A percentile compares a stretch with the other conserved stretches of the same genome.
Conservation (phyloP, 2,888 invertebrate species). For the Chelonus formosanus region DNA sequence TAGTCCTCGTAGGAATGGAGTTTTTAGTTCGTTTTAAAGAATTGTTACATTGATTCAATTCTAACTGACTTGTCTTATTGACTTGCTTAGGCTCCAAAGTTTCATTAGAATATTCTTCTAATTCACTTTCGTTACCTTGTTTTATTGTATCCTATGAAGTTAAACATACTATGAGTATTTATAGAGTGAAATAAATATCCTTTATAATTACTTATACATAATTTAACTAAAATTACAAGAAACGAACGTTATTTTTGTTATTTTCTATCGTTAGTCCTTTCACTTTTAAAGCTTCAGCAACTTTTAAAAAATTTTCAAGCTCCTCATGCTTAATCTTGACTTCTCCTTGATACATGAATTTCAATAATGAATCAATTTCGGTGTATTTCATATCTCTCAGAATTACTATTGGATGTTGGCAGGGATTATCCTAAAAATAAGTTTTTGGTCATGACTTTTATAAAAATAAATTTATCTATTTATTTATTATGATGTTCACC, state of each 20-base stretch:
- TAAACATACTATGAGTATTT: too few relatives aligned
- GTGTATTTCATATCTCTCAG: slow-evolving; percentile 51
- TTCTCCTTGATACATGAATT: slow-evolving; percentile 55
- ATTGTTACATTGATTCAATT: too few relatives aligned
- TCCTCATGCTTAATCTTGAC: slow-evolving; percentile 53
- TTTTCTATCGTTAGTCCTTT: slow-evolving; percentile 46
- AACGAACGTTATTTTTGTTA: background rate
- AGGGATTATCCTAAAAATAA: slow-evolving; percentile 44
- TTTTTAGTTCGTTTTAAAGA: too few relatives aligned
- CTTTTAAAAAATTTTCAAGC: slow-evolving; percentile 49
- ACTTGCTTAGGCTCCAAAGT: too few relatives aligned
- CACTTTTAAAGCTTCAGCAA: slow-evolving; percentile 52
- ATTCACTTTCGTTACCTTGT: too few relatives aligned
- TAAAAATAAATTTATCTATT: background rate
- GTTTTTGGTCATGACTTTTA: background rate
- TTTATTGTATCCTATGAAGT: too few relatives aligned
- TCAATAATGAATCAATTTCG: slow-evolving; percentile 48
- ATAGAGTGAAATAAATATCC: too few relatives aligned
- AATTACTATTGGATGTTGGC: slow-evolving; percentile 54
- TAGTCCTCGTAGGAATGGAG: too few relatives aligned
- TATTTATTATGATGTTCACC: slow-evolving; percentile 43
- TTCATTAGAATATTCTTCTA: too few relatives aligned
- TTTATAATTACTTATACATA: too few relatives aligned
- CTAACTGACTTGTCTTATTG: too few relatives aligned
- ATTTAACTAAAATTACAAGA: too few relatives aligned